Evolutionary conservation across 2,797 vertebrate species (phyloP).

Genomic region (Hybognathus amarus): DNA sequence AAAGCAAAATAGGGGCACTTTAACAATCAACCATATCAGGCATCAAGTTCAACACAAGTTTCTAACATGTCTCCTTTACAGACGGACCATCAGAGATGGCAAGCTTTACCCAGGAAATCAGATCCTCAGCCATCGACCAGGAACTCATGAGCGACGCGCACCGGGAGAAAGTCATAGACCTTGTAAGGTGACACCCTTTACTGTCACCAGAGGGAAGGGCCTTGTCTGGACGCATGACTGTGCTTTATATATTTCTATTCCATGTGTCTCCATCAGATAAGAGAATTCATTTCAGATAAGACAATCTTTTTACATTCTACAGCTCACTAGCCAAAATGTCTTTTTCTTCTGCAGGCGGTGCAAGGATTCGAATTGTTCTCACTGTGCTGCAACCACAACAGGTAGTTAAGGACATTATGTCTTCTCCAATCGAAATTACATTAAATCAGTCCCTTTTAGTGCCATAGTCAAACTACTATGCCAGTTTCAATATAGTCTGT

Average conservation of each 20-base stretch:
- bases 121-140: slow-evolving; percentile 95
- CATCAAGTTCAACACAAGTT: slow-evolving; percentile 10
- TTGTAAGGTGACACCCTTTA: slow-evolving; percentile 95
- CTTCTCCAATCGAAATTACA: slow-evolving; percentile 27
- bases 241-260: slow-evolving; percentile 46
- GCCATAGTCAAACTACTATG: neutral
- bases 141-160: slow-evolving; percentile 94
- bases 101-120: slow-evolving; percentile 96
- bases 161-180: slow-evolving; percentile 97
- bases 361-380: slow-evolving; percentile 92
- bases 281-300: slow-evolving; percentile 58
- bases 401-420: slow-evolving; percentile 78
- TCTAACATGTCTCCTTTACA: slow-evolving; percentile 66
- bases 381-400: slow-evolving; percentile 96
- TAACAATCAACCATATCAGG: neutral
- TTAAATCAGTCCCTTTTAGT: slow-evolving; percentile 5
- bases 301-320: slow-evolving; percentile 70
- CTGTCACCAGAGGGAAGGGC: slow-evolving; percentile 77
- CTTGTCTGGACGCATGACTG: slow-evolving; percentile 49
- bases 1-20: neutral
- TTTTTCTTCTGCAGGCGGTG: slow-evolving; percentile 82
- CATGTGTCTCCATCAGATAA: slow-evolving; percentile 46
- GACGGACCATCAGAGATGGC: slow-evolving; percentile 95
- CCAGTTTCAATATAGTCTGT: neutral
- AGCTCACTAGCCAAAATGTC: slow-evolving; percentile 62